These are phyloP conservation scores for Cossypha dichroa DNA, from an alignment of 2,797 vertebrate species.

Conservation along the genomic window DNA sequence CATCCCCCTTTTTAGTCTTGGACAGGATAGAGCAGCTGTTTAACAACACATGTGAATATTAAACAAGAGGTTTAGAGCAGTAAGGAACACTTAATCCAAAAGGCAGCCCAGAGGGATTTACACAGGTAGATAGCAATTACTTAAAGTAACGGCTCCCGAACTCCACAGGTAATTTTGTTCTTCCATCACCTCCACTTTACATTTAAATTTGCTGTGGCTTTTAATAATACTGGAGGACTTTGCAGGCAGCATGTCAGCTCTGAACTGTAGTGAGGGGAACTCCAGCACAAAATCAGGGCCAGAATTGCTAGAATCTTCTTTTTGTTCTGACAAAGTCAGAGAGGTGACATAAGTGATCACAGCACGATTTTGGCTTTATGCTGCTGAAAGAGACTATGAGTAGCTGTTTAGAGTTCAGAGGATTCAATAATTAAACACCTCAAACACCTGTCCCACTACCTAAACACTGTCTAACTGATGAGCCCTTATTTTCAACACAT, in stretches of 20 bases:
- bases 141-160: background rate
- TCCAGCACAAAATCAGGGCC: background rate
- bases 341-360: background rate
- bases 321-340: background rate
- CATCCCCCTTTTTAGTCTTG: background rate
- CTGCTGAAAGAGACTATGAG: background rate
- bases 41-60: conserved; percentile 30
- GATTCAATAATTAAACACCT: background rate
- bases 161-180: background rate
- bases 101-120: background rate
- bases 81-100: conserved; percentile 24
- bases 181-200: background rate
- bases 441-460: background rate
- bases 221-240: background rate
- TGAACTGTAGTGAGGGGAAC: background rate
- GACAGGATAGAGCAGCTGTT: background rate
- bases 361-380: background rate
- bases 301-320: background rate
- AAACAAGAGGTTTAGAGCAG: conserved; percentile 7
- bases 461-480: background rate
- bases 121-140: background rate
- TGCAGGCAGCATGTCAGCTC: background rate
- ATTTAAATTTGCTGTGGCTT: background rate
- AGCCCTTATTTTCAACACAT: background rate
- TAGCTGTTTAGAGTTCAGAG: background rate